Conservation (phyloP, 1,140 invertebrate species). For the Helicoverpa armigera region DNA sequence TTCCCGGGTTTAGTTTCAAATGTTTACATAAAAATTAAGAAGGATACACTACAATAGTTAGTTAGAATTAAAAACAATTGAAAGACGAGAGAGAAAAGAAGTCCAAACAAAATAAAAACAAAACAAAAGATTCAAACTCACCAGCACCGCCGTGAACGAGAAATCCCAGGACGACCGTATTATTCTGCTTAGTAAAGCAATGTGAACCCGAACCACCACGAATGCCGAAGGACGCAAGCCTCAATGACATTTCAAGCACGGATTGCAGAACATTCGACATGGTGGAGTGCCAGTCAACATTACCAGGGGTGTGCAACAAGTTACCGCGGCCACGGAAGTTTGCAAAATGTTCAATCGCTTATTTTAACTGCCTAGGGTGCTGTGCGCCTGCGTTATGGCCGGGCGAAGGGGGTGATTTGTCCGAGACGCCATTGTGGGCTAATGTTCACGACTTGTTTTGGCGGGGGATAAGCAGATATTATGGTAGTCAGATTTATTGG, state of each 20-base stretch:
- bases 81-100: not conserved
- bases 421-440: not conserved
- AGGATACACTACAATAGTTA: too few relatives aligned
- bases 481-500: not conserved
- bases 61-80: too few relatives aligned
- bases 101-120: not conserved
- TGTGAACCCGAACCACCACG: not conserved
- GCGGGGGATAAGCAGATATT: not conserved
- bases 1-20: too few relatives aligned
- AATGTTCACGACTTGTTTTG: not conserved
- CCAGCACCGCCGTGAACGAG: not conserved
- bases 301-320: not conserved
- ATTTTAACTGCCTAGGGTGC: slow-evolving; percentile 1
- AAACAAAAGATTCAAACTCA: not conserved
- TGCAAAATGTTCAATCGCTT: not conserved
- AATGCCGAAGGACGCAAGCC: not conserved
- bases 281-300: not conserved
- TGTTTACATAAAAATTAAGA: too few relatives aligned
- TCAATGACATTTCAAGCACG: not conserved
- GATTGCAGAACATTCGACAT: not conserved
- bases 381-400: slow-evolving; percentile 1
- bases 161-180: not conserved
- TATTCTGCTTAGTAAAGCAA: not conserved
- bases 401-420: slow-evolving; percentile 8
- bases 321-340: slow-evolving; percentile 1